Conservation (phyloP, 2,888 invertebrate species). For the Drosophila trichaetosa region DNA sequence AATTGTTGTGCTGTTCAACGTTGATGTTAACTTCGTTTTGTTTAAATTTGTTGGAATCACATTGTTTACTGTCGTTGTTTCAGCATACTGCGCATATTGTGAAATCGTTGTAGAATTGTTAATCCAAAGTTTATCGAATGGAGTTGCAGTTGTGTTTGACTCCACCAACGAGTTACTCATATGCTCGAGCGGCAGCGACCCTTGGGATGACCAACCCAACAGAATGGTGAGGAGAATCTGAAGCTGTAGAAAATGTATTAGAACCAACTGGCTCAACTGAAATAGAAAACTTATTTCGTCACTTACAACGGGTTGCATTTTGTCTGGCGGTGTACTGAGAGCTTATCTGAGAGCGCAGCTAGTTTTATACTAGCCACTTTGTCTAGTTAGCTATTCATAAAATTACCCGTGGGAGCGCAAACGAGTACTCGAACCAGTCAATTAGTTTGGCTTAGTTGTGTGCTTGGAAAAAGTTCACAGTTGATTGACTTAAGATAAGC, state of each 20-base stretch:
- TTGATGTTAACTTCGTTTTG: neutral
- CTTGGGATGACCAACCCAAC: slow-evolving; percentile 3
- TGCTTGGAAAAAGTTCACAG: neutral
- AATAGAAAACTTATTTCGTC: neutral
- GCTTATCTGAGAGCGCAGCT: slow-evolving; percentile 6
- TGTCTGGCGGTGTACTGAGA: slow-evolving; percentile 42
- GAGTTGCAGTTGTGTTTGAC: neutral
- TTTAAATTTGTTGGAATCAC: no score
- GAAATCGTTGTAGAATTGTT: neutral
- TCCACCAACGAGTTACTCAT: neutral
- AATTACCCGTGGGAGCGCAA: slow-evolving; percentile 49
- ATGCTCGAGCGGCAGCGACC: slow-evolving; percentile 1
- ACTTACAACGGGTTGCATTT: slow-evolving; percentile 65
- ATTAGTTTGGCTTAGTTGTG: neutral
- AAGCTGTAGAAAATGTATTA: neutral
- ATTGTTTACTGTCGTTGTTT: neutral
- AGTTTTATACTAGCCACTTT: slow-evolving; percentile 52
- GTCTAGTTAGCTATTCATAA: slow-evolving; percentile 42
- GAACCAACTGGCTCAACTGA: neutral
- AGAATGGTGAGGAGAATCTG: slow-evolving; percentile 32
- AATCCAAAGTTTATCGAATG: neutral
- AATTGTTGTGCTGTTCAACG: neutral
- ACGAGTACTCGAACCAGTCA: neutral
- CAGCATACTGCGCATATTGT: neutral
- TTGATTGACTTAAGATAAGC: neutral